Conservation (phyloP, 2,888 invertebrate genomes). For the Steromphala cineraria region DNA sequence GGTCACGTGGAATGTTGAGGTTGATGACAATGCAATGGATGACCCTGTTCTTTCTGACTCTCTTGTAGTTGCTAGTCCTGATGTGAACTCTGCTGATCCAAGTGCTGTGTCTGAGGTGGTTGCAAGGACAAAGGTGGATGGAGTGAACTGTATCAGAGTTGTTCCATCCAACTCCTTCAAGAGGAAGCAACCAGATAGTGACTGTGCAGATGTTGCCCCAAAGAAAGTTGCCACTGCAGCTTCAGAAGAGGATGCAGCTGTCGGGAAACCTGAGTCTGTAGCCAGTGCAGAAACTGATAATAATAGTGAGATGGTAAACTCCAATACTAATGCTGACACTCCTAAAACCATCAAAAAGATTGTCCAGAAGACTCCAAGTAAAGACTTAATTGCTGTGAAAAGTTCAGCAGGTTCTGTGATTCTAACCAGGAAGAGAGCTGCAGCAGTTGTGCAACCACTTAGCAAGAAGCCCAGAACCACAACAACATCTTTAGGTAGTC, state of each 20-base stretch:
- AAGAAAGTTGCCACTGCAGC: not conserved
- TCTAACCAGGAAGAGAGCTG: not conserved
- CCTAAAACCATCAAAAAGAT: not conserved
- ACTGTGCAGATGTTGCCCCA: not conserved
- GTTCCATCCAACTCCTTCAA: not conserved
- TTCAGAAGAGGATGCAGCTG: not conserved
- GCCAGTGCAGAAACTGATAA: too few relatives aligned
- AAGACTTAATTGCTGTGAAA: not conserved
- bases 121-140: not conserved
- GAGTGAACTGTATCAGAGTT: not conserved
- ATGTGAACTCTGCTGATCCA: not conserved
- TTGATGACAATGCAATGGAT: not conserved
- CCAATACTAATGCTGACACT: not conserved
- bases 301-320: not conserved
- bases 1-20: slow-evolving; percentile 10
- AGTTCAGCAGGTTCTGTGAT: not conserved
- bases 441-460: not conserved
- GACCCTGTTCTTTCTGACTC: not conserved
- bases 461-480: not conserved
- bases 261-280: not conserved
- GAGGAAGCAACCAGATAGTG: not conserved
- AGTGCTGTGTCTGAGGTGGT: not conserved
- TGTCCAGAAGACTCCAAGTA: not conserved
- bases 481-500: not conserved
- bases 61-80: too few relatives aligned